Evolutionary conservation across 2,113 vertebrate genomes (phyloP).

Genomic region (Vulpes lagopus): DNA sequence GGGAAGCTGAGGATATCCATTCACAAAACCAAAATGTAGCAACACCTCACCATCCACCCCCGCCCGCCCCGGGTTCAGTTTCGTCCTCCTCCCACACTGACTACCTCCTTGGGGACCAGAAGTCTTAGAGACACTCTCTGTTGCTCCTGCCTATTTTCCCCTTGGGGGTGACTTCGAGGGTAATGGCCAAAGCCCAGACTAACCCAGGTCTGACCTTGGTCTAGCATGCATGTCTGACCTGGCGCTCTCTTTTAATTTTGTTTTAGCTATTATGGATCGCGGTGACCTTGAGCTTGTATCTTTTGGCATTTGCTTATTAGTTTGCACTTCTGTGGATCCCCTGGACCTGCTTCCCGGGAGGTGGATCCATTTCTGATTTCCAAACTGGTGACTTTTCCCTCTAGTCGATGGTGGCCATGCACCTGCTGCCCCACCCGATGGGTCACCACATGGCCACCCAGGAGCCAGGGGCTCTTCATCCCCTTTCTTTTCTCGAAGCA

Average conservation of each 20-base stretch:
- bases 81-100: too few species aligned
- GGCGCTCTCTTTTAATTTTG: not conserved
- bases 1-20: not conserved
- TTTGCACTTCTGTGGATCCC: not conserved
- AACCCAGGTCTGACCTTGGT: not conserved
- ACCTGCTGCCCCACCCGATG: not conserved
- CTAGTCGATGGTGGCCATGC: not conserved
- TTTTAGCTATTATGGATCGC: not conserved
- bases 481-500: not conserved
- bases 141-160: not conserved
- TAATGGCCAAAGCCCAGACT: not conserved
- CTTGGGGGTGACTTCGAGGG: not conserved
- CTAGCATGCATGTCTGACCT: not conserved
- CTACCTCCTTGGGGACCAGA: not conserved
- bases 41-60: not conserved
- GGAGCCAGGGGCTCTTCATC: not conserved
- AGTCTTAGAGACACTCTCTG: not conserved
- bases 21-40: not conserved
- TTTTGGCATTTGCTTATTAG: not conserved
- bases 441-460: not conserved
- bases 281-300: not conserved
- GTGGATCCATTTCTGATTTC: not conserved
- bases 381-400: not conserved
- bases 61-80: not conserved
- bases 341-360: not conserved